These are phyloP conservation scores for Meta bourneti DNA, from an alignment of 2,888 invertebrate species.

Conservation along the genomic window DNA sequence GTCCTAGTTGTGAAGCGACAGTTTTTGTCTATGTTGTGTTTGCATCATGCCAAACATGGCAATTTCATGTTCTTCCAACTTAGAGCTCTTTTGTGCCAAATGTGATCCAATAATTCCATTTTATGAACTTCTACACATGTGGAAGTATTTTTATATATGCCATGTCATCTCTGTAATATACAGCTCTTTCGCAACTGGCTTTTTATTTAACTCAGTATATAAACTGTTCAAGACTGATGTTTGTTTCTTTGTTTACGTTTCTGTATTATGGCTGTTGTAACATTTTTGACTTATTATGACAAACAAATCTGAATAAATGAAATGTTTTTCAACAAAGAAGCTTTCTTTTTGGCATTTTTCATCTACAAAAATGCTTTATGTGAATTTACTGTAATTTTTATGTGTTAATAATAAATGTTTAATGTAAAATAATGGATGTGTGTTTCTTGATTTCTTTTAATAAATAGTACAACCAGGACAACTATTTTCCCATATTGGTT, in stretches of 20 bases:
- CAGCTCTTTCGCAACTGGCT: conserved; percentile 3
- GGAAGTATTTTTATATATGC: conserved; percentile 43
- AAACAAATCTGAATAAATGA: not conserved
- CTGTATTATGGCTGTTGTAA: not conserved
- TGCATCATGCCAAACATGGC: conserved; percentile 43
- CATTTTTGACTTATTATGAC: not conserved
- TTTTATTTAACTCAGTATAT: conserved; percentile 8
- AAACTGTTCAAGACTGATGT: conserved; percentile 46
- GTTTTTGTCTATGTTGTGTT: conserved; percentile 14
- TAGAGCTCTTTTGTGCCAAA: conserved; percentile 71
- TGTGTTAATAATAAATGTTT: conserved; percentile 36
- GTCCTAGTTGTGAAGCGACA: not conserved
- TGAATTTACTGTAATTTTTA: conserved; percentile 38
- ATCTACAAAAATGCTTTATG: not conserved
- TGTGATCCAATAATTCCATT: conserved; percentile 66
- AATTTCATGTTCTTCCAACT: conserved; percentile 63
- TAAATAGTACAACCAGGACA: too few relatives aligned
- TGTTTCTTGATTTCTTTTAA: not conserved
- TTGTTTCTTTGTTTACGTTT: conserved; percentile 30
- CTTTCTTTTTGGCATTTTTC: conserved; percentile 24
- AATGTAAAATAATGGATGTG: conserved; percentile 1
- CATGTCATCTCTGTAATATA: conserved; percentile 36
- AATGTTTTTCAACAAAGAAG: not conserved
- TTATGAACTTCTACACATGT: conserved; percentile 22
- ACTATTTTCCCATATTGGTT: too few relatives aligned